Evolutionary conservation across 2,797 vertebrate genomes (phyloP).

Genomic region (Anabacerthia variegaticeps): DNA sequence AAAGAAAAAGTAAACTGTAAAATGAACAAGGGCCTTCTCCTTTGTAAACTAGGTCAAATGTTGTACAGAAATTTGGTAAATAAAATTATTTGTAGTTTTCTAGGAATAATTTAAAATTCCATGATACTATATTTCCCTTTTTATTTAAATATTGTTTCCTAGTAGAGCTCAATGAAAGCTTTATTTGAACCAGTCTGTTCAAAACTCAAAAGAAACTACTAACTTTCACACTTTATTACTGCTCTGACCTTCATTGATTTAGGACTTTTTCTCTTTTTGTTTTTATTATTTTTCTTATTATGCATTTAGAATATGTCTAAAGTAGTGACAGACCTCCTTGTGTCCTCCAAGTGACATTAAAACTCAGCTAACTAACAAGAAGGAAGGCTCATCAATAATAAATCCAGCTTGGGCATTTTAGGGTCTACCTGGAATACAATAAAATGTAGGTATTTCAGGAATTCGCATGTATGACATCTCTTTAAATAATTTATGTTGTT

Average conservation of each 20-base stretch:
- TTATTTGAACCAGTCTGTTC: not conserved
- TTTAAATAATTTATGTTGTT: not conserved
- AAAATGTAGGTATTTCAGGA: not conserved
- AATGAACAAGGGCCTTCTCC: not conserved
- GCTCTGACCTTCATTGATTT: not conserved
- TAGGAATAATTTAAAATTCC: not conserved
- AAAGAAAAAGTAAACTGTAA: no score
- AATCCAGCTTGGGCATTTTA: not conserved
- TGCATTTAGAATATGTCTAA: not conserved
- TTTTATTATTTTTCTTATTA: not conserved
- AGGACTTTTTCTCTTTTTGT: not conserved
- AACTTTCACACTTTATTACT: not conserved
- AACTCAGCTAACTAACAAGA: not conserved
- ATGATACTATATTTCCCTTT: fast-evolving
- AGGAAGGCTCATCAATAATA: not conserved
- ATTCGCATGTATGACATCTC: not conserved
- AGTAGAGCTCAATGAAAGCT: not conserved
- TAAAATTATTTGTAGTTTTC: not conserved
- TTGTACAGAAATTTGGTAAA: not conserved
- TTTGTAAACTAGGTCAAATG: not conserved
- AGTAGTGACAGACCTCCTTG: not conserved
- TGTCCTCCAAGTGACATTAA: not conserved
- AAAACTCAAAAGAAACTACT: not conserved
- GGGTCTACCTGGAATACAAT: not conserved
- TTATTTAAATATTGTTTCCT: not conserved